Conservation (phyloP, 2,113 vertebrate species). For the Zosterops hypoxanthus region DNA sequence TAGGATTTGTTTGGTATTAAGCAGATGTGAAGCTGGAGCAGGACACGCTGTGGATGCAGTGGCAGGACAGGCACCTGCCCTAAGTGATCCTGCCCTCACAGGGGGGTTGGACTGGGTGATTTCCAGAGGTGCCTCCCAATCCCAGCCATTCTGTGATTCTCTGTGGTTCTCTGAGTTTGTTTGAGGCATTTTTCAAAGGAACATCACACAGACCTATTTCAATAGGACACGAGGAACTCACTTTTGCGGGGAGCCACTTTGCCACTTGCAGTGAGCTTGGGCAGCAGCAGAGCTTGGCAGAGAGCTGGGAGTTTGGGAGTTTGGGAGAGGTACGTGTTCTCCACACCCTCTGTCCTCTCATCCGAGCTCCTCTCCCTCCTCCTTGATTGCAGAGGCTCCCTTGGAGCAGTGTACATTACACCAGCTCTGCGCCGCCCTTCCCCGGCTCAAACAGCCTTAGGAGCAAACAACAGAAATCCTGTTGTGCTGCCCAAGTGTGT, state of each 20-base stretch:
- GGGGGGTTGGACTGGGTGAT: neutral
- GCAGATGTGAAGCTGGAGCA: neutral
- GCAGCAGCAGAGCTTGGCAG: neutral
- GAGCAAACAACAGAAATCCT: neutral
- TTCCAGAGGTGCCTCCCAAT: neutral
- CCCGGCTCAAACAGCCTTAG: neutral
- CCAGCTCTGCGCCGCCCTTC: neutral
- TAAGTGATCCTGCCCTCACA: neutral
- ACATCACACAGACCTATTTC: accelerated
- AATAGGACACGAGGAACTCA: accelerated
- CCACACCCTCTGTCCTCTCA: neutral
- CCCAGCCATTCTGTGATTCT: neutral
- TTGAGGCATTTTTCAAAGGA: neutral
- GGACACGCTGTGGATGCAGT: accelerated
- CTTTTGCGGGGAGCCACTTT: neutral
- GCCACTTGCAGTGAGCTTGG: neutral
- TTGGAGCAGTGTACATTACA: neutral
- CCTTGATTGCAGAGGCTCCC: neutral
- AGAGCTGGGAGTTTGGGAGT: neutral
- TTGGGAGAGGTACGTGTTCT: neutral
- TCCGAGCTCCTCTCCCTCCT: neutral
- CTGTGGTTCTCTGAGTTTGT: neutral
- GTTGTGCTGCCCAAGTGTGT: neutral
- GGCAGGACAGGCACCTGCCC: neutral
- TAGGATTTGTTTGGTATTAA: neutral